phyloP scores from a whole-genome alignment of 2,888 invertebrate species.

The Prostheceraeus crozeri region DNA sequence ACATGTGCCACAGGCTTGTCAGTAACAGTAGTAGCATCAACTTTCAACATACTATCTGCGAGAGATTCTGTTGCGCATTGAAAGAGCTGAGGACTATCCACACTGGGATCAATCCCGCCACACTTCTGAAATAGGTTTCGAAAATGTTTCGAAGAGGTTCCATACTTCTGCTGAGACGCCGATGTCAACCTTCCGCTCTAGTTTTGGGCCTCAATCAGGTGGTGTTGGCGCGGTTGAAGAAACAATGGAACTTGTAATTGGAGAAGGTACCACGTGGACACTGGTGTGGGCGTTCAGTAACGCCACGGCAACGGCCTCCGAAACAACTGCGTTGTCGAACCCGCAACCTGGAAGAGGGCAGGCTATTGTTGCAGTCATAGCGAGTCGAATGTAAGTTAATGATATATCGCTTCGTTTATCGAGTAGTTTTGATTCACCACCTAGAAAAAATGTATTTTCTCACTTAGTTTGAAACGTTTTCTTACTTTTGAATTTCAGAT shows the following conservation, averaged over 20 bases:
- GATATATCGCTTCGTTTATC: no score
- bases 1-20: slow-evolving; percentile 7
- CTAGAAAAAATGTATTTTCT: no score
- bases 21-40: slow-evolving; percentile 14
- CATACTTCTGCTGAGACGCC: slow-evolving; percentile 29
- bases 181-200: slow-evolving; percentile 29
- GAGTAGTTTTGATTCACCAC: no score
- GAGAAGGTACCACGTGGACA: slow-evolving; percentile 17
- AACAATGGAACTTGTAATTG: no score
- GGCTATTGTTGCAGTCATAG: no score
- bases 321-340: no score
- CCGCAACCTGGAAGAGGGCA: no score
- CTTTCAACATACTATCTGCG: slow-evolving; percentile 29
- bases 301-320: slow-evolving; percentile 22
- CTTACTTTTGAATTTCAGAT: no score
- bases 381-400: no score
- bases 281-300: slow-evolving; percentile 18
- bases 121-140: slow-evolving; percentile 21
- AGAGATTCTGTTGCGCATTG: slow-evolving; percentile 20
- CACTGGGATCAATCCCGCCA: slow-evolving; percentile 22
- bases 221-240: slow-evolving; percentile 18
- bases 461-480: no score
- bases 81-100: slow-evolving; percentile 25
- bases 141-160: slow-evolving; percentile 25
- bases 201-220: no score